Conservation (phyloP, 2,888 invertebrate genomes). For the Monopis laevigella region DNA sequence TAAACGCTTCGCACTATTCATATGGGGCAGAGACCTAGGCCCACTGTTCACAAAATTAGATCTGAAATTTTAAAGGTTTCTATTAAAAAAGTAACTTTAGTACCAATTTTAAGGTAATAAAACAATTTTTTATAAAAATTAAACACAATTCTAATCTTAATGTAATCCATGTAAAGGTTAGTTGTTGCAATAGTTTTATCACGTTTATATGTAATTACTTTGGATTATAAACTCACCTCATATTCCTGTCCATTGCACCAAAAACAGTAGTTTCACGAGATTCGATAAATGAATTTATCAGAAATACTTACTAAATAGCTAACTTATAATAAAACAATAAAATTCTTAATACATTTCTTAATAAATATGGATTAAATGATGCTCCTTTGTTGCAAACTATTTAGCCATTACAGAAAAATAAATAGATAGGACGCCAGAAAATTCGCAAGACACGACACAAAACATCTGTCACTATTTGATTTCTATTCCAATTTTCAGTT, state of each 20-base stretch:
- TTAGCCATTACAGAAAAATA: slow-evolving; percentile 28
- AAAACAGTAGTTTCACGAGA: slow-evolving; percentile 16
- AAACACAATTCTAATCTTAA: neutral
- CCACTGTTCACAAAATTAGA: slow-evolving; percentile 55
- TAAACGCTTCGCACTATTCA: slow-evolving; percentile 31
- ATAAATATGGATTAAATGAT: neutral
- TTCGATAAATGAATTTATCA: no score
- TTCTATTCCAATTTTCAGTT: no score
- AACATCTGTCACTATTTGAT: slow-evolving; percentile 18
- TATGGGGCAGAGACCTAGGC: slow-evolving; percentile 50
- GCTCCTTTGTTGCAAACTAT: neutral
- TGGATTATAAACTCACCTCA: slow-evolving; percentile 54
- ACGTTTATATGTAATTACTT: no score
- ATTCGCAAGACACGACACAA: slow-evolving; percentile 27
- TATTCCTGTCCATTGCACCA: slow-evolving; percentile 50
- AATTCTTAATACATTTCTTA: slow-evolving; percentile 19
- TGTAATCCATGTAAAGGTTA: no score
- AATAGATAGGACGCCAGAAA: slow-evolving; percentile 44
- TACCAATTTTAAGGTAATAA: neutral
- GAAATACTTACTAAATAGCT: slow-evolving; percentile 21
- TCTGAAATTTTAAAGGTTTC: slow-evolving; percentile 29
- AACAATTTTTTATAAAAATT: neutral
- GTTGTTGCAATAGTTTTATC: no score
- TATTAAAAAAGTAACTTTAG: neutral
- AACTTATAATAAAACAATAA: slow-evolving; percentile 26